phyloP scores from a whole-genome alignment of 2,113 vertebrate genomes.

The Dermatemys mawii region DNA sequence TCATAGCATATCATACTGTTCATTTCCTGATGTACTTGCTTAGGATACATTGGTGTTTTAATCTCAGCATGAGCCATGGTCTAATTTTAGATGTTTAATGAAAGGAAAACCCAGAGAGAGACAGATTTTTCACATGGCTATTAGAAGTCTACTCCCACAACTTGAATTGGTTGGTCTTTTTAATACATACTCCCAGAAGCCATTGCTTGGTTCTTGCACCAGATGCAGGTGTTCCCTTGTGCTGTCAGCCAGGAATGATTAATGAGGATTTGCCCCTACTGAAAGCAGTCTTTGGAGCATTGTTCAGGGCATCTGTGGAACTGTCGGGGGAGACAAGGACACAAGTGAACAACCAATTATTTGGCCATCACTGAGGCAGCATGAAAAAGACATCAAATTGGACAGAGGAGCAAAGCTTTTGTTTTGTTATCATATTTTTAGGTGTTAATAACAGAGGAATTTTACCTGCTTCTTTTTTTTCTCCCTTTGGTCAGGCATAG shows the following conservation, averaged over 20 bases:
- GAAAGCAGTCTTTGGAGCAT: constrained; percentile 87
- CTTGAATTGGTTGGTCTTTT: constrained; percentile 67
- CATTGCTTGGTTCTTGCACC: constrained; percentile 74
- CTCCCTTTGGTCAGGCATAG: neutral
- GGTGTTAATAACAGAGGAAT: constrained; percentile 71
- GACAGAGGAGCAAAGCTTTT: constrained; percentile 84
- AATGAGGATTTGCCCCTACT: constrained; percentile 89
- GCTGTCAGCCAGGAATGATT: constrained; percentile 90
- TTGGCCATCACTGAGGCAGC: constrained; percentile 87
- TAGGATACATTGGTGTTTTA: constrained; percentile 70
- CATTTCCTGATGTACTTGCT: constrained; percentile 66
- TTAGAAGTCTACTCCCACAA: constrained; percentile 70
- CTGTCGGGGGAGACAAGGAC: constrained; percentile 90
- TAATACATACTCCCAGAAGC: constrained; percentile 74
- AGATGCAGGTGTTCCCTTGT: constrained; percentile 88
- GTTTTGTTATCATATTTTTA: constrained; percentile 80
- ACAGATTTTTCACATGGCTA: constrained; percentile 68
- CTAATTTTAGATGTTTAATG: constrained; percentile 76
- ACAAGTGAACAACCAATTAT: constrained; percentile 91
- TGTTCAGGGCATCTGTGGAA: constrained; percentile 89
- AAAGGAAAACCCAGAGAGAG: constrained; percentile 61
- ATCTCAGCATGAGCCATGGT: constrained; percentile 67
- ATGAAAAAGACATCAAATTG: constrained; percentile 88
- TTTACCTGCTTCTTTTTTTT: constrained; percentile 35
- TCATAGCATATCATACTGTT: constrained; percentile 71